Conservation (phyloP, 2,797 vertebrate species). For the Thamnophis elegans region DNA sequence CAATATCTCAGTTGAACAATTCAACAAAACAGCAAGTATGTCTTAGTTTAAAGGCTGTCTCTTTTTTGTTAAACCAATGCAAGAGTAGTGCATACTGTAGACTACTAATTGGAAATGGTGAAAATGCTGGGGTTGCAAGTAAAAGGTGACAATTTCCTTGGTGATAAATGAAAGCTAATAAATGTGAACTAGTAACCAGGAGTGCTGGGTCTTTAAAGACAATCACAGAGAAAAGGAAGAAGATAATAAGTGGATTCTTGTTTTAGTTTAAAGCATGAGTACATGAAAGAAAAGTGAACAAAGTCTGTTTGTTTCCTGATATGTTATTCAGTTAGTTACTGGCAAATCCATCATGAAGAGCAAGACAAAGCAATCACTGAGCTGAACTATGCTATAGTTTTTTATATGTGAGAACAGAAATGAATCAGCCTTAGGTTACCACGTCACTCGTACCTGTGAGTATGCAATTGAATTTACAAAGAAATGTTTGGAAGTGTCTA, state of each 20-base stretch:
- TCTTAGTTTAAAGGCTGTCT: conserved; percentile 19
- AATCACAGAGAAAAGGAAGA: background rate
- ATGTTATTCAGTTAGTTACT: background rate
- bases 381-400: background rate
- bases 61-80: conserved; percentile 3
- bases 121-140: conserved; percentile 16
- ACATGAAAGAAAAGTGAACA: background rate
- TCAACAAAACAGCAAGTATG: conserved; percentile 24
- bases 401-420: background rate
- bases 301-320: background rate
- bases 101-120: background rate
- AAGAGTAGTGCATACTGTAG: background rate
- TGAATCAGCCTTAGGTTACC: background rate
- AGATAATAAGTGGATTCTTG: background rate
- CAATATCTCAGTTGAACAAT: conserved; percentile 13
- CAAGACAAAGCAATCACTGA: background rate
- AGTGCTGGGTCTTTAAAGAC: background rate
- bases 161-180: conserved; percentile 39
- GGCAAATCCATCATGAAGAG: background rate
- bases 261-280: background rate
- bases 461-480: background rate
- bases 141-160: conserved; percentile 9
- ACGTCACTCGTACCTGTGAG: background rate
- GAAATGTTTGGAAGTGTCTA: background rate
- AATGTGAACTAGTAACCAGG: conserved; percentile 23